phyloP scores from a whole-genome alignment of 30 jellyfish, hydroid and myxozoan species.

The Turritopsis rubra region DNA sequence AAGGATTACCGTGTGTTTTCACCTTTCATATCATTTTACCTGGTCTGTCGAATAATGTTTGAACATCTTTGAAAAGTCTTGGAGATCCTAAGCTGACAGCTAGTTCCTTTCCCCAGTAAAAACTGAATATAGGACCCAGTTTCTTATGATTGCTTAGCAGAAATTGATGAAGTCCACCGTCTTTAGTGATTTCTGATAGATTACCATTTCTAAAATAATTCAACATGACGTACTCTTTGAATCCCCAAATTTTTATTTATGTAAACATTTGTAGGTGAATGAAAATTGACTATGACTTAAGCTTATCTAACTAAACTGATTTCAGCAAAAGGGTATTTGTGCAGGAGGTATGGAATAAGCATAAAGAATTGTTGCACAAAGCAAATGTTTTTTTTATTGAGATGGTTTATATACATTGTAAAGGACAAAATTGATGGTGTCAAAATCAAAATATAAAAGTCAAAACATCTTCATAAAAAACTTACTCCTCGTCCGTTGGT shows the following conservation, averaged over 20 bases:
- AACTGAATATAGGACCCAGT: slow-evolving; percentile 66
- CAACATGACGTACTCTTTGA: too few relatives aligned
- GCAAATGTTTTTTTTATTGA: too few relatives aligned
- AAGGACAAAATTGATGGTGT: neutral
- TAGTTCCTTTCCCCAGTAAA: slow-evolving; percentile 86
- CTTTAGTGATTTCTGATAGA: slow-evolving; percentile 47
- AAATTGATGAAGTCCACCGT: slow-evolving; percentile 72
- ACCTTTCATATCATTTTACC: slow-evolving; percentile 16
- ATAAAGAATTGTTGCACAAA: neutral
- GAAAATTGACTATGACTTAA: too few relatives aligned
- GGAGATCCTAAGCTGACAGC: slow-evolving; percentile 72
- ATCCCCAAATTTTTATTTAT: too few relatives aligned
- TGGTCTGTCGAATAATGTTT: slow-evolving; percentile 68
- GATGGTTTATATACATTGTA: too few relatives aligned
- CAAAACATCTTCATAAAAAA: neutral
- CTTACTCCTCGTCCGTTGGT: slow-evolving; percentile 64
- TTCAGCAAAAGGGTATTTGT: neutral
- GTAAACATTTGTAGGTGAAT: too few relatives aligned
- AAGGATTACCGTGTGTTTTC: neutral
- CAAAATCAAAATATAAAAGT: neutral
- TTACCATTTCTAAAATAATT: slow-evolving; percentile 48
- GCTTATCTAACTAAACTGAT: too few relatives aligned
- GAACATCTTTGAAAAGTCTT: slow-evolving; percentile 54
- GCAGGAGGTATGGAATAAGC: neutral
- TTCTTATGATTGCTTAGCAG: slow-evolving; percentile 47